Evolutionary conservation across 2,888 invertebrate genomes (phyloP), one percentile per base, ranked within the genome.

Genomic region (Thumatha senex): DNA sequence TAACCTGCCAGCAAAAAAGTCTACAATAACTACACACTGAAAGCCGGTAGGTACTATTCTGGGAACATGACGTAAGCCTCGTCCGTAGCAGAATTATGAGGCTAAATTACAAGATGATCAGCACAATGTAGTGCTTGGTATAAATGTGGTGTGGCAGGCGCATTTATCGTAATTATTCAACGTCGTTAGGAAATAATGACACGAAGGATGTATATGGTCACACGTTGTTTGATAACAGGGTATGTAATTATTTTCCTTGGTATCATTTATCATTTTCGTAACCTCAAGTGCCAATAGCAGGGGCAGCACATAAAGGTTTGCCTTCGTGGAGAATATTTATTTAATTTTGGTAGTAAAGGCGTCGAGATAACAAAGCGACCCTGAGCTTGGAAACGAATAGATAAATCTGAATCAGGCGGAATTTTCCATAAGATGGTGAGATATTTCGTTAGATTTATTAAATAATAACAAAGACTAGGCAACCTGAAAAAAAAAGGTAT

Each of bases 1-100:
- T 82, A 87, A 89, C 89, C 89, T 74, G 78, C 64, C 65, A 63
- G 78, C 80, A 84, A 86, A 88, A 87, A 89, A 83, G 45, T 74
- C 73, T 75, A 83, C 82, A 86, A 82, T 83, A 84, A 84, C 77
- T 84, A 76, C 72, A 78, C 82, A 86, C 82, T 82, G 84, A 86
- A 83, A 82, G 69, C 69, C 79, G 71, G 72, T 69, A 31, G 18
- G 10, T 31, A 75, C 82, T 90, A 88, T 90, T 87, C 80, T 76
- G 64, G 78, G 80, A 71, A 63, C 72, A 78, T 91, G 91, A 91
- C 85, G 88, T 78, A 85, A 86, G 78, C 68, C 66, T 64, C 69
- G 59, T 57, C 40, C 47, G 58, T 54, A 70, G 67, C 66, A 67
- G 60, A 74, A 76, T 76, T 73, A 78, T 70, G 73, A 52, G 68